These are phyloP conservation scores for Pangasius krempfi DNA, from an alignment of 2,797 vertebrate species.

Conservation along the genomic window DNA sequence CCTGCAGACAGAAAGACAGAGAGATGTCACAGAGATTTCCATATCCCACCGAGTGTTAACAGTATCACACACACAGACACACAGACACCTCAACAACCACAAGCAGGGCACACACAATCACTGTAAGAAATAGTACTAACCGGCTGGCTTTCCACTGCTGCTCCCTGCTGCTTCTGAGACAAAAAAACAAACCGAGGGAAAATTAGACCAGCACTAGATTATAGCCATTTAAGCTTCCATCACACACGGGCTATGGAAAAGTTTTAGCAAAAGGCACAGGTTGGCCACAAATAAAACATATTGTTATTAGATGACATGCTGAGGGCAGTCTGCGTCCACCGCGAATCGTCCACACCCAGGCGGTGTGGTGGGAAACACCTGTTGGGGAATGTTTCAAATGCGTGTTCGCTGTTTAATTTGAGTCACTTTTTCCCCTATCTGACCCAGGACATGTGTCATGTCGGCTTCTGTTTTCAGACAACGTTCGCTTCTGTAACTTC, in stretches of 20 bases:
- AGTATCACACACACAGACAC: neutral
- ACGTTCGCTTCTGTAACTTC: neutral
- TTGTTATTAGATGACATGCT: slow-evolving; percentile 32
- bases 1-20: slow-evolving; percentile 67
- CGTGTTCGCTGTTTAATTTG: slow-evolving; percentile 1
- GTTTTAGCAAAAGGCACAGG: neutral
- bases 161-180: slow-evolving; percentile 73
- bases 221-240: slow-evolving; percentile 28
- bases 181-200: slow-evolving; percentile 35
- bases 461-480: slow-evolving; percentile 11
- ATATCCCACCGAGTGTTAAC: neutral
- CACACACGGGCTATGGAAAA: slow-evolving; percentile 35
- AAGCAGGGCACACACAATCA: neutral
- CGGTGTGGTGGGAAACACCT: slow-evolving; percentile 46
- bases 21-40: neutral
- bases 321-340: slow-evolving; percentile 21
- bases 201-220: slow-evolving; percentile 44
- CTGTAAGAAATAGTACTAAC: slow-evolving; percentile 41
- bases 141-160: slow-evolving; percentile 67
- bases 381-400: slow-evolving; percentile 24
- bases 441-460: slow-evolving; percentile 21
- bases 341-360: slow-evolving; percentile 21
- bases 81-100: neutral
- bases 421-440: slow-evolving; percentile 35
- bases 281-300: slow-evolving; percentile 27